Percentiles rank a stretch among this genome's conserved stretches.
Conservation (phyloP, 92 coral and sea anemone species). For the Palythoa caribaeorum region DNA sequence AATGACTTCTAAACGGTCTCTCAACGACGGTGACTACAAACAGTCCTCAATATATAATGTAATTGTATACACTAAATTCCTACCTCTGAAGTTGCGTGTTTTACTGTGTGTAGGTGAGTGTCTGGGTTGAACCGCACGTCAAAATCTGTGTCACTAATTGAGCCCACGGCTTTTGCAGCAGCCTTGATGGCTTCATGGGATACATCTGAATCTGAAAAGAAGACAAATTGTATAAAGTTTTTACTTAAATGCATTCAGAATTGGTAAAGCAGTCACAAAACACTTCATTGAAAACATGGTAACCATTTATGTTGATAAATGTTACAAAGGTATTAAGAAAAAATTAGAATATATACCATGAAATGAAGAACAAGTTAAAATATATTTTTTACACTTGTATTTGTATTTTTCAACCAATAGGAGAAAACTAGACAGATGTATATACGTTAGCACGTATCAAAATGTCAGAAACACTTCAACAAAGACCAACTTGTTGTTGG, state of each 20-base stretch:
- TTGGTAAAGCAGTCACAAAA: neutral
- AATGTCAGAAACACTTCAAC: no score
- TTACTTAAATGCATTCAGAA: neutral
- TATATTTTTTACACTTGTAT: no score
- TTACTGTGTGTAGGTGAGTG: slow-evolving; percentile 80
- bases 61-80: neutral
- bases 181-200: slow-evolving; percentile 90
- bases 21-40: neutral
- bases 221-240: neutral
- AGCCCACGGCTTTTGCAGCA: slow-evolving; percentile 91
- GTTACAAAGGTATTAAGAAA: no score
- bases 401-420: no score
- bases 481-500: no score
- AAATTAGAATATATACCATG: no score
- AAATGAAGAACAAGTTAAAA: no score
- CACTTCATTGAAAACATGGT: no score
- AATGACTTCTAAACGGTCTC: neutral
- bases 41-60: no score
- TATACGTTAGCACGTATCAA: no score
- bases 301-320: no score
- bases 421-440: no score
- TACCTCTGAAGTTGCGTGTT: slow-evolving; percentile 94
- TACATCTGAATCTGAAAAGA: slow-evolving; percentile 67
- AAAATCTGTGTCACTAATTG: slow-evolving; percentile 92
- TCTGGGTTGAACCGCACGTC: slow-evolving; percentile 98